phyloP scores from a whole-genome alignment of 2,113 vertebrate genomes.

The Sylvilagus bachmani region DNA sequence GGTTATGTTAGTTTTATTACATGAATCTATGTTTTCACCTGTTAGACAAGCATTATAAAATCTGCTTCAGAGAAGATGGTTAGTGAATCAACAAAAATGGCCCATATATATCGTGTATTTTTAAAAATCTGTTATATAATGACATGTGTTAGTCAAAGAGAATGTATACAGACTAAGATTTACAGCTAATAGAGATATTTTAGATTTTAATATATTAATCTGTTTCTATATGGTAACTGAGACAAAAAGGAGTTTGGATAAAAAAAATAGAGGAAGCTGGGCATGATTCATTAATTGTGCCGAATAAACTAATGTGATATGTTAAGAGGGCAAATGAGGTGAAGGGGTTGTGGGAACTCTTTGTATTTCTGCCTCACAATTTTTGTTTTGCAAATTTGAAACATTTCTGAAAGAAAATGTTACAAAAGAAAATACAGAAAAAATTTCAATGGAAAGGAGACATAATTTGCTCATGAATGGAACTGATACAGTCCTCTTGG shows the following conservation, averaged over 20 bases:
- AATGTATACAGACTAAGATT: background rate
- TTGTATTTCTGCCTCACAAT: too few species aligned
- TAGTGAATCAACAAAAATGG: background rate
- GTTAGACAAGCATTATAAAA: background rate
- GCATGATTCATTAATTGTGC: too few species aligned
- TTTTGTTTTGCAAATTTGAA: too few species aligned
- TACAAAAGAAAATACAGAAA: background rate
- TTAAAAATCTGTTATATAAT: background rate
- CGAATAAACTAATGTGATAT: too few species aligned
- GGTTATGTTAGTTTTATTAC: background rate
- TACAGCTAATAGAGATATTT: background rate
- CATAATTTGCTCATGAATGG: background rate
- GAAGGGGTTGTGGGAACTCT: too few species aligned
- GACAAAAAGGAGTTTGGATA: too few species aligned
- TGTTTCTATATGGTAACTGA: background rate
- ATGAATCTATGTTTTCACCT: background rate
- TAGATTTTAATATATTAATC: background rate
- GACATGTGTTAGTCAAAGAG: background rate
- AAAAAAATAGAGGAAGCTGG: too few species aligned
- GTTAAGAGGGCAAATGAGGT: too few species aligned
- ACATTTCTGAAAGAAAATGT: too few species aligned
- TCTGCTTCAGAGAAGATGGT: background rate
- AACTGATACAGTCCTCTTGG: background rate
- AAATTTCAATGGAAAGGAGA: background rate
- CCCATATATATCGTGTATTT: background rate